These are phyloP conservation scores for Drepana arcuata DNA, from an alignment of 1,140 invertebrate species.

Conservation along the genomic window DNA sequence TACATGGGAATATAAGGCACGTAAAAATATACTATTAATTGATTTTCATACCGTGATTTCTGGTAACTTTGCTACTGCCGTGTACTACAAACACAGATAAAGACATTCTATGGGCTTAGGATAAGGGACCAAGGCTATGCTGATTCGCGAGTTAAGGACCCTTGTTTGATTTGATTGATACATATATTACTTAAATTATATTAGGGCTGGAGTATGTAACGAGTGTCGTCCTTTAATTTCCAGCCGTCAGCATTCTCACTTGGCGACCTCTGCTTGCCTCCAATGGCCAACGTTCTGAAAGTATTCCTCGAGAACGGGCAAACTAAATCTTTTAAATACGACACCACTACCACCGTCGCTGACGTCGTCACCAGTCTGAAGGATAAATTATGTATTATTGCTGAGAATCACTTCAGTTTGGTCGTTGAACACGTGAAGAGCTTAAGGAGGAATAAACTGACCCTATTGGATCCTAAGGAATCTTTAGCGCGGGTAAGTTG, in stretches of 20 bases:
- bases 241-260: conserved; percentile 84
- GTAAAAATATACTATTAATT: too few species aligned
- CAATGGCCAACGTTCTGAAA: conserved; percentile 94
- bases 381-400: conserved; percentile 87
- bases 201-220: too few species aligned
- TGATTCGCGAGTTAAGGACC: too few species aligned
- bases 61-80: too few species aligned
- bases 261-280: conserved; percentile 85
- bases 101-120: too few species aligned
- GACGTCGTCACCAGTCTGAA: conserved; percentile 89
- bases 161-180: too few species aligned
- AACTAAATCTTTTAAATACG: conserved; percentile 97
- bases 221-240: too few species aligned
- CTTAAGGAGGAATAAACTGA: conserved; percentile 86
- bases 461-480: conserved; percentile 86
- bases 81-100: too few species aligned
- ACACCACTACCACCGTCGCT: conserved; percentile 89
- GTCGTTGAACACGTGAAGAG: conserved; percentile 93
- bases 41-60: too few species aligned
- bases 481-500: conserved; percentile 84
- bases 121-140: too few species aligned
- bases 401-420: conserved; percentile 88
- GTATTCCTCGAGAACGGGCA: conserved; percentile 96
- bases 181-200: too few species aligned
- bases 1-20: too few species aligned